These are phyloP conservation scores for Darwinula stevensoni DNA, from an alignment of 2,888 invertebrate genomes.

Conservation along the genomic window DNA sequence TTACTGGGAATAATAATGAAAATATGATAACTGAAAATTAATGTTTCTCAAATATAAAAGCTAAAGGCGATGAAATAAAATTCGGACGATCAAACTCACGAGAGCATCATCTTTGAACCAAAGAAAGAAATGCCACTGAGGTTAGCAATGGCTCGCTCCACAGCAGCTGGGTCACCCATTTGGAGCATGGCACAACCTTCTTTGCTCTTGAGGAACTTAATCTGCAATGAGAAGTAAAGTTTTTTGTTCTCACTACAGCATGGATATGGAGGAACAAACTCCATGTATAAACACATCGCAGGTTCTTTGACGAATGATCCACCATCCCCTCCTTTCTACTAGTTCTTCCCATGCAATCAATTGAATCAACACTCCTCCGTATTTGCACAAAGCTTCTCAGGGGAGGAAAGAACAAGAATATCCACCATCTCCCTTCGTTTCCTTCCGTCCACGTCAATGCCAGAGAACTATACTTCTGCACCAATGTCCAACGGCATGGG, in stretches of 20 bases:
- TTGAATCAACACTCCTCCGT: too few species aligned
- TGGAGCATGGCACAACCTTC: conserved; percentile 98
- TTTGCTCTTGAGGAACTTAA: conserved; percentile 93
- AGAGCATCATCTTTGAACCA: conserved; percentile 37
- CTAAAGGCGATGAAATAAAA: conserved; percentile 13
- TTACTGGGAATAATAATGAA: background rate
- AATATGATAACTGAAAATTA: background rate
- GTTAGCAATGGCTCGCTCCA: conserved; percentile 79
- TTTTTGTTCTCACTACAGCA: background rate
- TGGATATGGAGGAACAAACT: conserved; percentile 4
- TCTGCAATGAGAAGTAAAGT: conserved; percentile 18
- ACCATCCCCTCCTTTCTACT: too few species aligned
- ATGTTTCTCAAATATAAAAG: too few species aligned
- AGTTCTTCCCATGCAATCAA: too few species aligned
- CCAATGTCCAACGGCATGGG: too few species aligned
- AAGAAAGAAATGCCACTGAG: conserved; percentile 67
- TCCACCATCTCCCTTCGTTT: too few species aligned
- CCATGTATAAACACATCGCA: background rate
- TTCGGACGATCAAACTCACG: conserved; percentile 20
- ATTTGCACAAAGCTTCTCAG: too few species aligned
- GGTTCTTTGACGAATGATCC: too few species aligned
- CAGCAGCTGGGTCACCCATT: conserved; percentile 82
- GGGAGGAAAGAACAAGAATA: too few species aligned
- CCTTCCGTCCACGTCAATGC: too few species aligned
- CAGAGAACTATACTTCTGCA: too few species aligned